phyloP scores from a whole-genome alignment of 1,140 invertebrate species.

The Megathymus violae region DNA sequence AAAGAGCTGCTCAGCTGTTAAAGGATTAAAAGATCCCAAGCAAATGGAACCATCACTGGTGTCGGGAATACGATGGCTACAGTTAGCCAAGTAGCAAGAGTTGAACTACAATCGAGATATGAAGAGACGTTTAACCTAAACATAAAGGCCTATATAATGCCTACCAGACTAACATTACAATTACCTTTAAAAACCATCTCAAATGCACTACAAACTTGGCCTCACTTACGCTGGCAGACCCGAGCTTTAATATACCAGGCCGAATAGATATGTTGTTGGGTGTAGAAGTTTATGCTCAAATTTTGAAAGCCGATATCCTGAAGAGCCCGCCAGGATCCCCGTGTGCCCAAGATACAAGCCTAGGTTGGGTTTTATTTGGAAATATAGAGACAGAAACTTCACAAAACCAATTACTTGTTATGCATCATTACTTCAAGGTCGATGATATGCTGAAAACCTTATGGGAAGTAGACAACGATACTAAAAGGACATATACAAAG shows the following conservation, averaged over 20 bases:
- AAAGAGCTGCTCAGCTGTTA: constrained; percentile 25
- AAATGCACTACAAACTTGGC: too few species aligned
- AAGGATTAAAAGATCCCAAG: constrained; percentile 1
- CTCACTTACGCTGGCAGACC: too few species aligned
- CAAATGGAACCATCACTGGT: constrained; percentile 3
- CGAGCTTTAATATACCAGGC: constrained; percentile 8
- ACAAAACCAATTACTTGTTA: not conserved
- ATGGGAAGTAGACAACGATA: constrained; percentile 37
- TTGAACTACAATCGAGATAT: too few species aligned
- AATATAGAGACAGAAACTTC: not conserved
- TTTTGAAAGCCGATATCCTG: not conserved
- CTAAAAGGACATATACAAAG: constrained; percentile 25
- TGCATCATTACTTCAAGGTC: constrained; percentile 10
- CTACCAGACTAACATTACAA: too few species aligned
- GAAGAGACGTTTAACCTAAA: not conserved
- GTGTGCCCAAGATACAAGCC: constrained; percentile 29
- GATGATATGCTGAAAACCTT: constrained; percentile 29
- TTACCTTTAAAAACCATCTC: too few species aligned
- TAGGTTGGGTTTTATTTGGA: constrained; percentile 31
- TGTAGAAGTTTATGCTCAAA: not conserved
- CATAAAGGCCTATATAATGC: too few species aligned
- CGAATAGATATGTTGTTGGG: constrained; percentile 5
- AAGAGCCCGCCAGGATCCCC: constrained; percentile 36
- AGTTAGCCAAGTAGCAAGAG: too few species aligned
- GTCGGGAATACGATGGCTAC: too few species aligned